Percentiles rank a stretch among this genome's conserved stretches.
Conservation (phyloP, 1,140 invertebrate species). For the Geopemphigus sp. region DNA sequence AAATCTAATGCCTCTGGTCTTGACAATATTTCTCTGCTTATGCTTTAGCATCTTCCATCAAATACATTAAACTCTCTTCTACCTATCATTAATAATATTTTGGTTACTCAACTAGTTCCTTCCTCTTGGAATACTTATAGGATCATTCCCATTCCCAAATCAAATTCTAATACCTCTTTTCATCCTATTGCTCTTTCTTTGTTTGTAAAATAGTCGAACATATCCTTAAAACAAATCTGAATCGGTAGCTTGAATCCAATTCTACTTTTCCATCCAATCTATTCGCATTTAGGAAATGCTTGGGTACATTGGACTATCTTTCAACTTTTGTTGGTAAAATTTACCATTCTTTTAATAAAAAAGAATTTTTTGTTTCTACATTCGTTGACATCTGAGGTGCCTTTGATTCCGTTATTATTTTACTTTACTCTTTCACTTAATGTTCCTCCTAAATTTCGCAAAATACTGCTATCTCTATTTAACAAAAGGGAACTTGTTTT, state of each 20-base stretch:
- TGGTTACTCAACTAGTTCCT: not conserved
- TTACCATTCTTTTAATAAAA: not conserved
- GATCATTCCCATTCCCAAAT: not conserved
- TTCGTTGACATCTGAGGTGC: not conserved
- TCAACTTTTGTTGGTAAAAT: not conserved
- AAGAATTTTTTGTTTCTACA: not conserved
- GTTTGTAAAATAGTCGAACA: not conserved
- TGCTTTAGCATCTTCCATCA: not conserved
- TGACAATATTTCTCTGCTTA: not conserved
- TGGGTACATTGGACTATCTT: not conserved
- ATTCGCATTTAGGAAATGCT: not conserved
- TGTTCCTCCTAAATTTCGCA: not conserved
- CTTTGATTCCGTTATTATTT: not conserved
- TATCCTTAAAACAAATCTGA: not conserved
- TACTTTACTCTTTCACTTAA: not conserved
- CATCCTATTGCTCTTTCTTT: not conserved
- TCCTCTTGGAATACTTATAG: not conserved
- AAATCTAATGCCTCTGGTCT: not conserved
- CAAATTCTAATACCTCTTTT: not conserved
- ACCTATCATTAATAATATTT: not conserved
- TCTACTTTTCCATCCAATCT: not conserved
- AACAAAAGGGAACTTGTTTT: no score
- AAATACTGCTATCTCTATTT: no score
- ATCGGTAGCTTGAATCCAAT: not conserved
- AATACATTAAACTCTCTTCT: not conserved